phyloP scores from a whole-genome alignment of 53 echinoderm and acorn worm species.

The Paracentrotus lividus region DNA sequence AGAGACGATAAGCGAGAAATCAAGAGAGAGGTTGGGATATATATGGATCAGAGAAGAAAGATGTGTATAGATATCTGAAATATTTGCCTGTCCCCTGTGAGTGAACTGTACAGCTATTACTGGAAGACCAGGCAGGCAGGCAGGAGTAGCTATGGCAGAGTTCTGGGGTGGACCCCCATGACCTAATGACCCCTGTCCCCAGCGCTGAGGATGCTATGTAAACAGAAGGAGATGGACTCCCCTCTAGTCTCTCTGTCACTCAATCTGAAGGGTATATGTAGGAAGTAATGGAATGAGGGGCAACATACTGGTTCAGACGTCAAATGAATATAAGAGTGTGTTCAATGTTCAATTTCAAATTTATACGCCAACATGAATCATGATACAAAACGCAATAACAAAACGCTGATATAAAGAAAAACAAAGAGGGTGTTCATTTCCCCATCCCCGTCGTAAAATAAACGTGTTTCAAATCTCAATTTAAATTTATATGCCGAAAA shows the following conservation, averaged over 20 bases:
- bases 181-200: constrained; percentile 7
- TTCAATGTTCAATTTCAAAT: too few relatives aligned
- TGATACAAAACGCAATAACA: too few relatives aligned
- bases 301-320: too few relatives aligned
- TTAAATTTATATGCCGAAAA: too few relatives aligned
- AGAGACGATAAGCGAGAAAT: too few relatives aligned
- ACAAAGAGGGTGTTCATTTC: too few relatives aligned
- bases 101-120: not conserved
- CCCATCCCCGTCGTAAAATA: too few relatives aligned
- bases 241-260: constrained; percentile 47
- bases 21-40: constrained; percentile 9
- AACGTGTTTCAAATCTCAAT: too few relatives aligned
- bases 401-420: too few relatives aligned
- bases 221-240: constrained; percentile 47
- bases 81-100: constrained; percentile 15
- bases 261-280: not conserved
- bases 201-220: constrained; percentile 60
- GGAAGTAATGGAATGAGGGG: not conserved
- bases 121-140: too few relatives aligned
- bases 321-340: too few relatives aligned
- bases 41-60: not conserved
- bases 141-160: not conserved
- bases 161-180: not conserved
- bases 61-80: constrained; percentile 49
- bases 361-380: too few relatives aligned